Percentiles rank a stretch among this genome's conserved stretches.
phyloP scores from a whole-genome alignment of 2,797 vertebrate genomes.

The Melanotaenia nigrans region DNA sequence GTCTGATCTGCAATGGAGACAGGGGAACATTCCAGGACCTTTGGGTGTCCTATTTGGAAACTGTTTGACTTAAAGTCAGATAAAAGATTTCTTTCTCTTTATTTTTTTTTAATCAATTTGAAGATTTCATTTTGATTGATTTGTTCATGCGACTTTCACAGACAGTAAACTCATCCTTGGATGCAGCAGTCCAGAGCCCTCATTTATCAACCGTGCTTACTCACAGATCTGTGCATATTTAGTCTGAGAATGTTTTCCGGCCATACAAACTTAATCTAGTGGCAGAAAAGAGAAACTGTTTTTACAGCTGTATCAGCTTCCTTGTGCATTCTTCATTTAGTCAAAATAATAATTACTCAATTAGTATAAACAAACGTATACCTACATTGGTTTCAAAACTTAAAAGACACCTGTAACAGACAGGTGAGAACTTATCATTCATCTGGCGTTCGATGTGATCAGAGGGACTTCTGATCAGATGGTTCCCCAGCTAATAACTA shows the following conservation, averaged over 20 bases:
- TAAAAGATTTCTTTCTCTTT: slow-evolving; percentile 25
- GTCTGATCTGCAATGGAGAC: slow-evolving; percentile 68
- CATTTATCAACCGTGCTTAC: no score
- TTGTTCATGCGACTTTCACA: slow-evolving; percentile 11
- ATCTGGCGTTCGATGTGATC: no score
- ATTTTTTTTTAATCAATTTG: background rate
- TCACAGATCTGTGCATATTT: no score
- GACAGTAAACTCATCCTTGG: slow-evolving; percentile 13
- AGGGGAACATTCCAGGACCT: slow-evolving; percentile 63
- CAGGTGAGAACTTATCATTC: no score
- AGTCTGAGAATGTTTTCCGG: no score
- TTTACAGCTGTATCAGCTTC: background rate
- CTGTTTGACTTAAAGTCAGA: slow-evolving; percentile 22
- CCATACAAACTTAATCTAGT: no score
- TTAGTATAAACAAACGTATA: background rate
- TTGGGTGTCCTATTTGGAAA: slow-evolving; percentile 47
- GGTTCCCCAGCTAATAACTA: background rate
- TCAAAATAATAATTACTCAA: background rate
- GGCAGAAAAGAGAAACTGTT: background rate
- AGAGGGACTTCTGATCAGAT: no score
- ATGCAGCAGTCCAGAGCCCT: slow-evolving; percentile 1
- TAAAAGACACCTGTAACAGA: no score
- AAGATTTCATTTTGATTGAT: slow-evolving; percentile 50
- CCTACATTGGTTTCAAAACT: no score
- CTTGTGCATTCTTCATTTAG: background rate